Evolutionary conservation across 2,797 vertebrate genomes (phyloP), one percentile per base, ranked within the genome.

Genomic region (Paratrypauchen microcephalus): DNA sequence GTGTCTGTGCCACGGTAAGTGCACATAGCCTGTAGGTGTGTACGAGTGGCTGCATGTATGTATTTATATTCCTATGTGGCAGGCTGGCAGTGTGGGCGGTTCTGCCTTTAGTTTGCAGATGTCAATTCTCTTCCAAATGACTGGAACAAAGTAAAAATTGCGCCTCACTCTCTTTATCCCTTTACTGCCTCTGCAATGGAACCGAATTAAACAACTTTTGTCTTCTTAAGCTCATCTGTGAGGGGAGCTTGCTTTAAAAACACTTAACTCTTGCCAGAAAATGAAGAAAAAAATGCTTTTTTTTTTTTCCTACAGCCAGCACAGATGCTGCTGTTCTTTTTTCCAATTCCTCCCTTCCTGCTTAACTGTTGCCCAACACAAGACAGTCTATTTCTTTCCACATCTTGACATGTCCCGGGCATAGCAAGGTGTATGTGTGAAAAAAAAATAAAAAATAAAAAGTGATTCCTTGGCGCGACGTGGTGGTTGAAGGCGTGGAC

Each of bases 161-260:
- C 79, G 86, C 87, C 90, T 88, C 84, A 88, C 88, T 91, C 83
- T 88, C 90, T 89, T 93, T 90, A 92, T 93, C 92, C 91, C 83
- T 91, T 92, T 91, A 93, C 86, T 89, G 91, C 90, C 89, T 90
- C 92, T 89, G 91, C 92, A 91, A 91, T 89, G 91, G 87, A 89
- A 93, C 91, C 86, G 89, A 94, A 94, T 94, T 93, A 93, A 93
- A 92, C 93, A 93, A 94, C 93, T 94, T 93, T 94, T 94, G 93
- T 94, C 91, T 93, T 92, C 91, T 89, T 92, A 93, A 94, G 92
- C 93, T 92, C 91, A 92, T 93, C 90, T 92, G 90, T 92, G 92
- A 92, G 90, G 88, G 91, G 83, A 87, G 90, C 91, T 89, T 90
- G 91, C 89, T 93, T 93, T 90, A 90, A 93, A 93, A 91, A 93